Percentiles rank a stretch among this genome's conserved stretches.
Conservation (phyloP, 2,888 invertebrate species). For the Serripes groenlandicus region DNA sequence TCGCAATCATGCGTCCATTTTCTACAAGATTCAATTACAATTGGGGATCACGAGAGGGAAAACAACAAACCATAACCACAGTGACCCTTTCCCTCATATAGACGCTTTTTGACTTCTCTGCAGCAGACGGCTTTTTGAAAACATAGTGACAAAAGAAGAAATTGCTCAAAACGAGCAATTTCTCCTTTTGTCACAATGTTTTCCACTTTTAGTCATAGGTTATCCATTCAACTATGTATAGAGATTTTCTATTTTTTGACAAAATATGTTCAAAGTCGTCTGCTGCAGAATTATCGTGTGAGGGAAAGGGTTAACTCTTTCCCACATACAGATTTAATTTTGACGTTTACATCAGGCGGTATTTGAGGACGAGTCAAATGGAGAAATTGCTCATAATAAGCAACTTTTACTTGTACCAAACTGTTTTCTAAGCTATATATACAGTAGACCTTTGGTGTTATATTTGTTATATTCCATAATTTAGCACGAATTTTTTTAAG, state of each 20-base stretch:
- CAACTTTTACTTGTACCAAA: not conserved
- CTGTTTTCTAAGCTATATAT: not conserved
- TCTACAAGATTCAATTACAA: constrained; percentile 38
- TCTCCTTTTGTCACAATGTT: constrained; percentile 1
- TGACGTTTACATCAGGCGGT: no score
- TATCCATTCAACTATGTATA: no score
- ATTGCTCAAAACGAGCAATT: not conserved
- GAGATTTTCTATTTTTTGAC: no score
- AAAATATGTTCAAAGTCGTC: no score
- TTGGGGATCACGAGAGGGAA: constrained; percentile 9
- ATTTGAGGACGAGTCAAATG: no score
- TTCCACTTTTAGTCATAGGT: no score
- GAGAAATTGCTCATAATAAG: not conserved
- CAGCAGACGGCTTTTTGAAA: not conserved
- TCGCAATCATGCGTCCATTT: constrained; percentile 32
- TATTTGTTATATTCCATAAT: no score
- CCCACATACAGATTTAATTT: no score
- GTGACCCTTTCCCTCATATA: not conserved
- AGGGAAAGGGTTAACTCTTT: no score
- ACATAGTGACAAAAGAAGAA: not conserved
- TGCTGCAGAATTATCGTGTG: no score
- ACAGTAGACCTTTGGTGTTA: no score
- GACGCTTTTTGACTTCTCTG: not conserved
- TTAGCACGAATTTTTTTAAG: no score
- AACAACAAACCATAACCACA: not conserved